These are phyloP conservation scores for Colius striatus DNA, from an alignment of 2,113 vertebrate genomes.

Conservation along the genomic window DNA sequence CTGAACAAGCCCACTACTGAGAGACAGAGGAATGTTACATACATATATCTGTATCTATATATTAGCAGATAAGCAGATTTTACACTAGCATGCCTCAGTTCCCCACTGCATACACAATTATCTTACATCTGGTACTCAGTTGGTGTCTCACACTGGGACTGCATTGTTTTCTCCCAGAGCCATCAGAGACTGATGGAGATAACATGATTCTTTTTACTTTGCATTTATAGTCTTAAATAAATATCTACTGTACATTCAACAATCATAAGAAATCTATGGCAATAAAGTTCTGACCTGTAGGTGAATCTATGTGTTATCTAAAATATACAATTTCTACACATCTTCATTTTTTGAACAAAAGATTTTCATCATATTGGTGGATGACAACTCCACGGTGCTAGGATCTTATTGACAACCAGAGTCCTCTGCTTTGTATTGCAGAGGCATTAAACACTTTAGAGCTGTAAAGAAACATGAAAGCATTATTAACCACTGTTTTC, in stretches of 20 bases:
- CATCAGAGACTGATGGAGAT: neutral
- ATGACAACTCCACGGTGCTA: neutral
- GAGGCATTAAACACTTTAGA: neutral
- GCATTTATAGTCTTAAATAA: neutral
- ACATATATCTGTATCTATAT: neutral
- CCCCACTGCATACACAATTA: neutral
- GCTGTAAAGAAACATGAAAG: constrained; percentile 9
- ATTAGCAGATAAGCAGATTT: neutral
- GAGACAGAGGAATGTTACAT: neutral
- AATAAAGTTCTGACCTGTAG: neutral
- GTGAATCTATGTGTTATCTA: neutral
- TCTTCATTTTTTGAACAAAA: neutral
- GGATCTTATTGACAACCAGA: neutral
- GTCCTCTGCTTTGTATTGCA: neutral
- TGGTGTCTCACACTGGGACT: neutral
- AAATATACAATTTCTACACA: neutral
- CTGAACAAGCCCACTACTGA: neutral
- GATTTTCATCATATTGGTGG: neutral
- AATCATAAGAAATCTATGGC: neutral
- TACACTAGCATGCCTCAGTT: neutral
- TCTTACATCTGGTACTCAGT: neutral
- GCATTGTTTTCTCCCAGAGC: neutral
- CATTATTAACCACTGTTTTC: neutral
- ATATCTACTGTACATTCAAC: neutral
- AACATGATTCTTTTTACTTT: neutral